phyloP scores from a whole-genome alignment of 1,140 invertebrate species.

The Apis laboriosa region DNA sequence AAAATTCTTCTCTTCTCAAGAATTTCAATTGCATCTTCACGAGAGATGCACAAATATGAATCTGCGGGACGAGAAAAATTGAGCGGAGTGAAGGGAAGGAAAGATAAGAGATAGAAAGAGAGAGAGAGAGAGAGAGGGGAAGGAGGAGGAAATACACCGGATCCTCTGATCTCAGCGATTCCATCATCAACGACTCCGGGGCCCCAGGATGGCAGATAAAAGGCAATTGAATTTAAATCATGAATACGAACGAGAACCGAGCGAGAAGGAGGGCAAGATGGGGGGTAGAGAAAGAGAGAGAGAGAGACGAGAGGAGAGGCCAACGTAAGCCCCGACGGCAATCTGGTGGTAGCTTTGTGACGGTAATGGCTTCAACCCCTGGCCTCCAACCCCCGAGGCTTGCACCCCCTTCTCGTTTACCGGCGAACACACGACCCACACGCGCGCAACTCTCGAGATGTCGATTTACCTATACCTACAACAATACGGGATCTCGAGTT shows the following conservation, averaged over 20 bases:
- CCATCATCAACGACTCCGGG: conserved; percentile 74
- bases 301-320: conserved; percentile 55
- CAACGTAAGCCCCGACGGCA: conserved; percentile 75
- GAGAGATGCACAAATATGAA: too few relatives aligned
- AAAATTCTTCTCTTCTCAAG: too few relatives aligned
- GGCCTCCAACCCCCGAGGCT: conserved; percentile 59
- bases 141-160: conserved; percentile 53
- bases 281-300: conserved; percentile 21
- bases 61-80: too few relatives aligned
- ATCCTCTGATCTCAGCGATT: conserved; percentile 74
- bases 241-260: conserved; percentile 78
- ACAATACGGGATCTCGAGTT: conserved; percentile 12
- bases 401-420: conserved; percentile 63
- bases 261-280: conserved; percentile 35
- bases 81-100: neutral
- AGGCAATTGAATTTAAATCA: conserved; percentile 81
- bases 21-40: too few relatives aligned
- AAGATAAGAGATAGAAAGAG: neutral
- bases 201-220: conserved; percentile 77
- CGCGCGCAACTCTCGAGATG: conserved; percentile 28
- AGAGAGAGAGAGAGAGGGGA: neutral
- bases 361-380: conserved; percentile 78
- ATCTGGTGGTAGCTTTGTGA: conserved; percentile 81
- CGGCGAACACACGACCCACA: conserved; percentile 54
- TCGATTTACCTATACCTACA: conserved; percentile 41